Percentiles rank a stretch among this genome's conserved stretches.
Conservation (phyloP, 2,113 vertebrate genomes). For the Gnathonemus echidnorhynchus region DNA sequence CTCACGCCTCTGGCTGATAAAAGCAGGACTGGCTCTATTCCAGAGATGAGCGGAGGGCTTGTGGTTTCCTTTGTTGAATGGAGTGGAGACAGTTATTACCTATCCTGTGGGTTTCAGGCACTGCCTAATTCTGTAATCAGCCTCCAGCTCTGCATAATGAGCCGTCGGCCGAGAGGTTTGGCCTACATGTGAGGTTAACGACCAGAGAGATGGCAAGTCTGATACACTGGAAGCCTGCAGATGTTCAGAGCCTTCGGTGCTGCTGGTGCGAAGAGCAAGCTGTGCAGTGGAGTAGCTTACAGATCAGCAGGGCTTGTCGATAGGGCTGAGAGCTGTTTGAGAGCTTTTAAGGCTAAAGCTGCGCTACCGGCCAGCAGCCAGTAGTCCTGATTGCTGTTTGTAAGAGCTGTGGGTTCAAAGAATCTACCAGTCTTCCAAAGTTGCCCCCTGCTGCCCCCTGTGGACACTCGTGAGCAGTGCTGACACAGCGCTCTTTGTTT, state of each 20-base stretch:
- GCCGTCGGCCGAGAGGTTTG: conserved; percentile 31
- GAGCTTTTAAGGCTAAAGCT: background rate
- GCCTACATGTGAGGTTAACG: conserved; percentile 59
- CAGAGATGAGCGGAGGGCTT: background rate
- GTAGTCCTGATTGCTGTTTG: background rate
- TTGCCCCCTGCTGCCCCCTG: background rate
- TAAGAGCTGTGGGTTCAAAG: background rate
- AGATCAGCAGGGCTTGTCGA: background rate
- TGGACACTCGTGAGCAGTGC: conserved; percentile 28
- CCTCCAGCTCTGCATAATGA: conserved; percentile 31
- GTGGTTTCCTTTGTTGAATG: conserved; percentile 10
- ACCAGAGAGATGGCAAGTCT: conserved; percentile 54
- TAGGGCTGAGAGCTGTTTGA: background rate
- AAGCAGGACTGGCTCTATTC: background rate
- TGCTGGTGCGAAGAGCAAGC: background rate
- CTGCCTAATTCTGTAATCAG: conserved; percentile 39
- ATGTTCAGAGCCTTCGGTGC: conserved; percentile 42
- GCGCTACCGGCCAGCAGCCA: background rate
- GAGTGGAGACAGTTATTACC: conserved; percentile 32
- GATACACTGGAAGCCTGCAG: conserved; percentile 47
- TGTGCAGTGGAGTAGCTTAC: background rate
- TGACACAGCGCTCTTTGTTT: conserved; percentile 43
- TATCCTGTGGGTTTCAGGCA: conserved; percentile 37
- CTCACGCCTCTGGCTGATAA: conserved; percentile 27
- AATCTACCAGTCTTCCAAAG: background rate